Percentiles rank a stretch among this genome's conserved stretches.
These are phyloP conservation scores for Ferdinandea cuprea DNA, from an alignment of 2,888 invertebrate species.

Conservation along the genomic window DNA sequence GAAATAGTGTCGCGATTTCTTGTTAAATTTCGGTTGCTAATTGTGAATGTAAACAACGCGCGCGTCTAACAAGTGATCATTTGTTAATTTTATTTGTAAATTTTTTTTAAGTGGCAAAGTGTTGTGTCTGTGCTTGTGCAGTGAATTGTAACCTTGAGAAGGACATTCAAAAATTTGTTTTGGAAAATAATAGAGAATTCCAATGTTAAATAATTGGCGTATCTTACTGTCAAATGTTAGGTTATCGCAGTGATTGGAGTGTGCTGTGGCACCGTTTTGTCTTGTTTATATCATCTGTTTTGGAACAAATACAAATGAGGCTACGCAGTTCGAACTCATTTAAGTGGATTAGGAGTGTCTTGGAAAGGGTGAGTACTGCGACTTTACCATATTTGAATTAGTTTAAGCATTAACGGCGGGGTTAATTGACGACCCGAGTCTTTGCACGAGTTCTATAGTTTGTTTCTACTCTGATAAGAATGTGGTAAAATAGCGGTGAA, in stretches of 20 bases:
- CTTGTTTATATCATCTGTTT: slow-evolving; percentile 78
- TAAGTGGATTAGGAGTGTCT: slow-evolving; percentile 80
- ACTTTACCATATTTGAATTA: too few species aligned
- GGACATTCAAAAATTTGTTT: slow-evolving; percentile 37
- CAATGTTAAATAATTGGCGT: slow-evolving; percentile 27
- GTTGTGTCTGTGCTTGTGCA: slow-evolving; percentile 11
- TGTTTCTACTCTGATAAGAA: too few species aligned
- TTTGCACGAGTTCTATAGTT: too few species aligned
- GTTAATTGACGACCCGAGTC: too few species aligned
- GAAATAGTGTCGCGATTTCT: slow-evolving; percentile 63
- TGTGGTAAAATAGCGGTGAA: too few species aligned
- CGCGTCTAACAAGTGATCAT: slow-evolving; percentile 4
- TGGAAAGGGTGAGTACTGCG: slow-evolving; percentile 58
- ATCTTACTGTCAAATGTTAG: slow-evolving; percentile 74
- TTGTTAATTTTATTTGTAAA: background rate
- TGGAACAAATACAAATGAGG: slow-evolving; percentile 78
- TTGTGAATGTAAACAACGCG: slow-evolving; percentile 55
- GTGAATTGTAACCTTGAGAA: slow-evolving; percentile 44
- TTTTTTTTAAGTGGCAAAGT: slow-evolving; percentile 9
- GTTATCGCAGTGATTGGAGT: slow-evolving; percentile 73
- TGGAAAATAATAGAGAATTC: slow-evolving; percentile 23
- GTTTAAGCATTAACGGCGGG: too few species aligned
- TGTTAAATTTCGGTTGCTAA: slow-evolving; percentile 35
- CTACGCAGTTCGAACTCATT: slow-evolving; percentile 79
- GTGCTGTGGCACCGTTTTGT: slow-evolving; percentile 80